Evolutionary conservation across 1,140 invertebrate genomes (phyloP).

Genomic region (Littorina saxatilis): DNA sequence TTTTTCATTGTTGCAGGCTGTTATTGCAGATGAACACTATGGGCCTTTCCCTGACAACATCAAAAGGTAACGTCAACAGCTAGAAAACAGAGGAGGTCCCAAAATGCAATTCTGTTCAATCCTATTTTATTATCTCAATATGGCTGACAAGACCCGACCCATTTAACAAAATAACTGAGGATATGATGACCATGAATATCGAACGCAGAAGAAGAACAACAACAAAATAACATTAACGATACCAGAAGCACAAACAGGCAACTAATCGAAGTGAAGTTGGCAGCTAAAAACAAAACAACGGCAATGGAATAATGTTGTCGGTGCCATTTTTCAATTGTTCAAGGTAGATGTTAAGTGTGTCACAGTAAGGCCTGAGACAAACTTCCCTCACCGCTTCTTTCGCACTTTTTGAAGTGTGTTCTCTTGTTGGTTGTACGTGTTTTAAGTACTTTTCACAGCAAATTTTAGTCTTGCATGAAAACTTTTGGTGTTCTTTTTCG

Average conservation of each 20-base stretch:
- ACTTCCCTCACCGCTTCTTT: too few species aligned
- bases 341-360: too few species aligned
- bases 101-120: background rate
- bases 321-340: too few species aligned
- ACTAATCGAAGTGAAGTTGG: too few species aligned
- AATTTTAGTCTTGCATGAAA: too few species aligned
- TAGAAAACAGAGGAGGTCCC: background rate
- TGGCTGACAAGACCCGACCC: background rate
- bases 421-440: too few species aligned
- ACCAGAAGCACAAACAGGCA: background rate
- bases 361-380: too few species aligned
- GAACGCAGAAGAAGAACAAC: background rate
- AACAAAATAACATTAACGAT: background rate
- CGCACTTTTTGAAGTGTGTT: too few species aligned
- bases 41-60: slow-evolving; percentile 86
- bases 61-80: slow-evolving; percentile 78
- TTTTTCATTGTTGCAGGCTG: slow-evolving; percentile 75
- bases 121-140: background rate
- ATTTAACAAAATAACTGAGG: background rate
- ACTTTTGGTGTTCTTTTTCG: too few species aligned
- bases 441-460: too few species aligned
- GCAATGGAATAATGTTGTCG: too few species aligned
- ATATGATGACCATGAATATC: background rate
- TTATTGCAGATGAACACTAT: slow-evolving; percentile 86
- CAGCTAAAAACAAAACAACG: too few species aligned